Base-by-base conservation (phyloP, 2,888 invertebrate genomes). In the Troides aeacus region DNA sequence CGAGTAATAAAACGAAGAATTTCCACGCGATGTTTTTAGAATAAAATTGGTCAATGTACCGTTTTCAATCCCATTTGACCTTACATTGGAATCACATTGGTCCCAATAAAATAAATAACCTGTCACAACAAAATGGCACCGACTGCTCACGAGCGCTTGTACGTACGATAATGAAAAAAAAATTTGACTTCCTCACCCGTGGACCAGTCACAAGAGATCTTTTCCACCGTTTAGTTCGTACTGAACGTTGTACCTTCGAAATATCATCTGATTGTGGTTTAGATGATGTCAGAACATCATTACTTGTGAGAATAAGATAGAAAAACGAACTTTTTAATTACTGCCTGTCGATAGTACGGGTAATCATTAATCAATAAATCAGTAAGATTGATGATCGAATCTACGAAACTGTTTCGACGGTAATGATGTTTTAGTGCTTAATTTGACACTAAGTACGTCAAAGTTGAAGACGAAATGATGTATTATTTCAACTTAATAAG, bases 321-420 rank as follows among this genome's bases (percentile, higher is more conserved):
- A 76, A 77, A 78, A 77, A 77, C 79, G 79, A 78, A 77, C 74
- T 84, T 87, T 91, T 88, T 91, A 92, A 92, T 92, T 90, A 90
- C 86, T 84, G 84, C 86, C 83, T 82, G 87, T 89, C 90, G 87
- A 86, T 87, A 82, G 77, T 74, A 77, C 78, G 78, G 65, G 77
- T 82, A 84, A 84, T 88, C 88, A 92, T 91, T 84, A 90, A 92
- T 91, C 92, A 90, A 89, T 84, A 83, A 90, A 86, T 89, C 89
- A 85, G 80, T 79, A 76, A 86, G 89, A 91, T 88, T 91, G 88
- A 92, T 92, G 86, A 84, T 88, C 83, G 85, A 76, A 77, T 78
- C 81, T 71, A 80, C 82, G 84, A 86, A 92, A 90, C 87, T 88
- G 89, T 90, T 90, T 87, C 84, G 75, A 81, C 80, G 76, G 78